Evolutionary conservation across 2,113 vertebrate genomes (phyloP), one percentile per base, ranked within the genome.

Genomic region (Mustelus asterias): DNA sequence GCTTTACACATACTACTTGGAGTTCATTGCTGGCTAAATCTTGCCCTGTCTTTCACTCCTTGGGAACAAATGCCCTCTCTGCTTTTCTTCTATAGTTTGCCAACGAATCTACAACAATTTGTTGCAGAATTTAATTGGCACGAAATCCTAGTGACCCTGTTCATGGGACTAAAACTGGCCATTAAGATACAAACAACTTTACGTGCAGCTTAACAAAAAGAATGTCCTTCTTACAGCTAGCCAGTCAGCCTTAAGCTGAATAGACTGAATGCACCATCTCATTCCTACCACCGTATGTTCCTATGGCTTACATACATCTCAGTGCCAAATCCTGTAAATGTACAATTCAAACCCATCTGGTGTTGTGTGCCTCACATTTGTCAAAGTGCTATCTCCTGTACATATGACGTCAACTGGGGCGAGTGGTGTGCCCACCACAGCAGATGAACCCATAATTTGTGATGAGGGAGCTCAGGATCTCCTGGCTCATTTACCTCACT

Each of bases 401-500:
- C 18, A 3, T n/a, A 65, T 65, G 33, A 93, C 29, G 18, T 93
- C 33, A 63, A 65, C 14, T 11, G 89, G 33, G 60, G 60, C 41
- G 89, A 65, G 33, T 37, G 8, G 33, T 65, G 33, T 65, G 60
- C 60, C 60, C 60, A 65, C 60, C 14, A 63, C 9, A 65, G 89
- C 89, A 93, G n/a, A 93, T 93, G 33, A 93, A 67, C 60, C 58
- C 89, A 65, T 93, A 65, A 67, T 93, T 37, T 93, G 60, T 93
- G 89, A 67, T 65, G 89, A 93, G 60, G 33, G 89, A 93, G n/a
- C 60, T 65, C 60, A 65, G 60, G 60, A 93, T 37, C 60, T 65
- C 78, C 89, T 92, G 89, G 29, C 33, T n/a, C 60, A 93, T 93
- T 65, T 67, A 93, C 89, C 60, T 93, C 89, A 41, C 88, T 60